These are phyloP conservation scores for Tyria jacobaeae DNA, from an alignment of 2,888 invertebrate genomes.

Conservation along the genomic window DNA sequence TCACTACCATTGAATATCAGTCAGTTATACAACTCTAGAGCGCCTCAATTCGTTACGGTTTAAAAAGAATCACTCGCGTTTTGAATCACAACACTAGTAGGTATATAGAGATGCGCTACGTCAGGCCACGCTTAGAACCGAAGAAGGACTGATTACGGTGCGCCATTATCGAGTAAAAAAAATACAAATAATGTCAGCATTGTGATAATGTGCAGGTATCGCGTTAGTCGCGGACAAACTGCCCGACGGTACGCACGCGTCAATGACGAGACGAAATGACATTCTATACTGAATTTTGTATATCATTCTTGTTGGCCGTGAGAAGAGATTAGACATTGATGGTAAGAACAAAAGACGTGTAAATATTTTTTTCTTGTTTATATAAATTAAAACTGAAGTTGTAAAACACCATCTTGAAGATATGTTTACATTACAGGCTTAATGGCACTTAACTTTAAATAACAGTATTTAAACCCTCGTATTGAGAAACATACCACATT, in stretches of 20 bases:
- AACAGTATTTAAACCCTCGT: no score
- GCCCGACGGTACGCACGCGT: constrained; percentile 40
- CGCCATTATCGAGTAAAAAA: constrained; percentile 71
- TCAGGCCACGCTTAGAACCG: constrained; percentile 61
- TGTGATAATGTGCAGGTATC: constrained; percentile 51
- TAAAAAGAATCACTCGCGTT: constrained; percentile 35
- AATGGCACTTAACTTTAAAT: no score
- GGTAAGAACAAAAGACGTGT: neutral
- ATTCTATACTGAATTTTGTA: neutral
- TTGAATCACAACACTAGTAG: constrained; percentile 41
- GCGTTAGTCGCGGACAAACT: constrained; percentile 36
- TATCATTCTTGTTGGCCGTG: neutral
- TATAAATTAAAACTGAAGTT: no score
- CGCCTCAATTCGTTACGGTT: constrained; percentile 26
- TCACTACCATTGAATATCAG: constrained; percentile 3
- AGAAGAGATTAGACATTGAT: neutral
- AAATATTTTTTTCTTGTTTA: no score
- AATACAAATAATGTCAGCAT: constrained; percentile 65
- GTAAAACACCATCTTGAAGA: no score
- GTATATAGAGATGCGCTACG: constrained; percentile 52
- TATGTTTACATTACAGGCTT: no score
- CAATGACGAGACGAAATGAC: neutral
- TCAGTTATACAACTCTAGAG: constrained; percentile 12
- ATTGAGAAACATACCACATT: no score
- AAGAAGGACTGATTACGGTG: constrained; percentile 67